Evolutionary conservation across 2,888 invertebrate genomes (phyloP), one percentile per base, ranked within the genome.

Genomic region (Drosophila vallismaia): DNA sequence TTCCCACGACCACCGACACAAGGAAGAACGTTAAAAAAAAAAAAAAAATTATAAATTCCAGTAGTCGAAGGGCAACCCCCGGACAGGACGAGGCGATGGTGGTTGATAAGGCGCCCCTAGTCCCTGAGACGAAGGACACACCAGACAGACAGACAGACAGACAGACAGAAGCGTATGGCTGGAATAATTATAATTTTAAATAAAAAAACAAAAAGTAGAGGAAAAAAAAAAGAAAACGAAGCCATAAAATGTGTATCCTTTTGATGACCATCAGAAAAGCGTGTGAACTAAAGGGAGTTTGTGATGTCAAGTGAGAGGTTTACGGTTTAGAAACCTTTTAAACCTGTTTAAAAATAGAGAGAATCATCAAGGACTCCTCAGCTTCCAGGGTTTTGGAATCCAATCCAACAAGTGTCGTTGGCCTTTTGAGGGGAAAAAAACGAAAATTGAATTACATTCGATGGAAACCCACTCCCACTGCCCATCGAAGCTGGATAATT

Each of bases 131-230:
- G 28, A 28, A 28, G 28, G 28, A 28, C 36, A 46, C n/a, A n/a
- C 2, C 19, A 19, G 19, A 56, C 68, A 70, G 73, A 68, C 86
- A 77, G 52, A 2, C 19, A 19, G 19, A 56, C 68, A 70, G 73
- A 68, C 86, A 77, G 52, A 48, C 59, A 68, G 46, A 36, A 60
- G 69, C 69, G 68, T 75, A 71, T 78, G 87, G 77, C 88, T 73
- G 80, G 73, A 84, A 86, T 88, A 84, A 86, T 88, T 86, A 86
- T 86, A 88, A 88, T 76, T 86, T 81, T 73, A 81, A 84, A 81
- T 86, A 50, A 40, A 56, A 9, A 33, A 48, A 48, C 38, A 51
- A 50, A 52, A 69, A 44, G 4, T 26, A 55, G 57, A n/a, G 19
- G 19, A 19, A 19, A 19, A 19, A 1, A 14, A 1, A 19, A 2